Percentiles rank a stretch among this genome's conserved stretches.
Evolutionary conservation across 2,797 vertebrate genomes (phyloP).

Genomic region (Phrynocephalus vlangalii): DNA sequence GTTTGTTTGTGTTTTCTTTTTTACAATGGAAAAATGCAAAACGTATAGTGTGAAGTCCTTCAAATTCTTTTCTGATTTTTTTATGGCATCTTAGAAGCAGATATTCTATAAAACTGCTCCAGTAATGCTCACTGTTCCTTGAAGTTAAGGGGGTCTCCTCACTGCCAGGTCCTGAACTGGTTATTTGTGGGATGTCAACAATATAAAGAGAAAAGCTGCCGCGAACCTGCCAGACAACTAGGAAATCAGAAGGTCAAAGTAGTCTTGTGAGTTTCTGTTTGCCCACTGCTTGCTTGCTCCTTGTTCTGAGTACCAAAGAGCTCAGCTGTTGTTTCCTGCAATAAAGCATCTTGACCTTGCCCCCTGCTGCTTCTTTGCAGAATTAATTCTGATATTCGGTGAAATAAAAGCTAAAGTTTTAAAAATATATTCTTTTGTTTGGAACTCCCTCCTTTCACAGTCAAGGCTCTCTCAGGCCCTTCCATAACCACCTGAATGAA

Average conservation of each 20-base stretch:
- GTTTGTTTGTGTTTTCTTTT: background rate
- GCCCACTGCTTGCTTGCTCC: background rate
- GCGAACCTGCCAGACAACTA: background rate
- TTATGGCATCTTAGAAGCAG: background rate
- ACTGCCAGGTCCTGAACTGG: background rate
- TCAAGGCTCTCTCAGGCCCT: background rate
- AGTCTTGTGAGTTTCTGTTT: no score
- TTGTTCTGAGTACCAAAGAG: background rate
- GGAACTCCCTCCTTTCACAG: background rate
- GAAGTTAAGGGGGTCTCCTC: background rate
- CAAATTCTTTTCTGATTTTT: background rate
- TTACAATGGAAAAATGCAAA: conserved; percentile 2
- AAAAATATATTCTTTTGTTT: background rate
- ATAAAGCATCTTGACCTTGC: background rate
- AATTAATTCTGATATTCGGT: background rate
- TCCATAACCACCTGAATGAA: background rate
- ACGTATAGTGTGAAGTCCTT: background rate
- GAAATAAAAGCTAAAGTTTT: background rate
- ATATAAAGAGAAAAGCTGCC: background rate
- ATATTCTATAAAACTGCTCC: background rate
- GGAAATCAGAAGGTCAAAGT: background rate
- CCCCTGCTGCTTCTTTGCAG: background rate
- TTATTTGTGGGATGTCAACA: background rate
- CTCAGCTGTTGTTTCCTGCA: background rate
- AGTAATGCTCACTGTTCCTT: background rate